Evolutionary conservation across 2,113 vertebrate genomes (phyloP), one percentile per base, ranked within the genome.

Genomic region (Blennius ocellaris): DNA sequence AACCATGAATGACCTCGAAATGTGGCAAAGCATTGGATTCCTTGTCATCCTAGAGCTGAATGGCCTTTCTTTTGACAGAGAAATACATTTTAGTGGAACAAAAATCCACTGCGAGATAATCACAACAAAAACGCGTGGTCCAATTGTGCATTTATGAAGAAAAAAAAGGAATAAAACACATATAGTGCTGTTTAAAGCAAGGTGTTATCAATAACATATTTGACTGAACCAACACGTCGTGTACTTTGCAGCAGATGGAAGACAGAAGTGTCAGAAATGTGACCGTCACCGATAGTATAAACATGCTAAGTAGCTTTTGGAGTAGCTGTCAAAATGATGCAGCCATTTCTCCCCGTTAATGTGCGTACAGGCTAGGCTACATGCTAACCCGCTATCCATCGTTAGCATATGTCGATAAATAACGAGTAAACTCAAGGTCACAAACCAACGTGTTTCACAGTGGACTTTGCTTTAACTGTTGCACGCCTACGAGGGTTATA

Each of bases 351-450:
- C 40, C 59, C 76, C 65, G 10, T 40, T 49, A 67, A 64, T 76
- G 72, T 68, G 70, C 70, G 62, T 57, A 75, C 61, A 12, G 8
- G 59, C 60, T 74, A 75, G 73, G 72, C 77, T 36, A 8, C 12
- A 3, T 61, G 80, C 67, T 75, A 73, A 61, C 70, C 61, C 72
- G 60, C 75, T 71, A 59, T 2, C 62, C 58, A 80, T 74, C 64
- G 78, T 78, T 89, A 90, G 88, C 89, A 79, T 88, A 73, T 85
- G 77, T 87, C 84, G 70, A 91, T 88, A 90, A 89, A 90, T 65
- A 87, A 79, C 72, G 80, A 87, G 49, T 47, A 53, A 63, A 53
- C 52, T 78, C 90, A 92, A 92, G 91, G 91, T 92, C 91, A 92
- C 69, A 43, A 85, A 87, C 47, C 3, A 60, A 17, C 53, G 47